phyloP scores from a whole-genome alignment of 2,797 vertebrate genomes.

The Bovichtus diacanthus region DNA sequence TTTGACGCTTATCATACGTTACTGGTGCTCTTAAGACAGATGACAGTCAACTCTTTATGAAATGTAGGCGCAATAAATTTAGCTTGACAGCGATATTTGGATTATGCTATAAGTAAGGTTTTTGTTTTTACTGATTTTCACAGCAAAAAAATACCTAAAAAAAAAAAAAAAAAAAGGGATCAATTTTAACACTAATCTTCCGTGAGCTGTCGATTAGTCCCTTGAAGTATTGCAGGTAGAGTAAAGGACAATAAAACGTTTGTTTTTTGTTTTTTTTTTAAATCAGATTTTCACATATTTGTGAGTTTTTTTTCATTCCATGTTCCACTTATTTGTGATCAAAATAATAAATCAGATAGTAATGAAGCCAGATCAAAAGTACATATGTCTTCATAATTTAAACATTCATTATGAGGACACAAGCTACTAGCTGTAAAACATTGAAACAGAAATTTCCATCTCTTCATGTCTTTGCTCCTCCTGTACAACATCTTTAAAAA shows the following conservation, averaged over 20 bases:
- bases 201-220: neutral
- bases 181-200: neutral
- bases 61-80: neutral
- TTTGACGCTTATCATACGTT: neutral
- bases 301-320: neutral
- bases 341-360: neutral
- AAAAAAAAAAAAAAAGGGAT: no score
- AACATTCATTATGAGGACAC: neutral
- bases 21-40: neutral
- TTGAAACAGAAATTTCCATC: neutral
- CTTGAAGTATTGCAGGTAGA: neutral
- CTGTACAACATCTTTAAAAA: slow-evolving; percentile 5
- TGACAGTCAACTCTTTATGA: neutral
- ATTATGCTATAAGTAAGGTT: neutral
- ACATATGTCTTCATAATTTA: neutral
- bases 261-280: no score
- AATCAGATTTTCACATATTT: neutral
- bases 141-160: no score
- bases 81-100: neutral
- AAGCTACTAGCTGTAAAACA: neutral
- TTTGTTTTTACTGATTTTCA: neutral
- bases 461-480: slow-evolving; percentile 2
- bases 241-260: no score
- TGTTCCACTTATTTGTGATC: neutral
- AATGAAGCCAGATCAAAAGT: neutral